Evolutionary conservation across 2,797 vertebrate species (phyloP).

Genomic region (Fistularia commersonii): DNA sequence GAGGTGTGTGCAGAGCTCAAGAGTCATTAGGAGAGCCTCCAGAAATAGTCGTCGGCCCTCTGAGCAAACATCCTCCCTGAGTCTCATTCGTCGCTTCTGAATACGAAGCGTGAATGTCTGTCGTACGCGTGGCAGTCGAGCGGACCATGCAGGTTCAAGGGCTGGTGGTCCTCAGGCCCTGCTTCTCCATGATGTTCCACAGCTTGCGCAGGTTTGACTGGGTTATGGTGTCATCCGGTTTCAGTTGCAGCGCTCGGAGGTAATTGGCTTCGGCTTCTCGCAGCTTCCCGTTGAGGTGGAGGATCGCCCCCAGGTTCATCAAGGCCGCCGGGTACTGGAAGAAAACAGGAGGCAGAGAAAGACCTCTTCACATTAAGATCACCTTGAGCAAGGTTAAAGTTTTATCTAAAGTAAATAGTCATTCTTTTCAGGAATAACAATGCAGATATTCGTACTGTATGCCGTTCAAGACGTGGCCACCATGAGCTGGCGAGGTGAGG

Average conservation of each 20-base stretch:
- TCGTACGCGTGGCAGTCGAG: constrained; percentile 30
- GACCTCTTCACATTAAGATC: constrained; percentile 1
- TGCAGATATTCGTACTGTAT: too few relatives aligned
- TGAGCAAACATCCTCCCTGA: constrained; percentile 49
- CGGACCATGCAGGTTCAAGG: constrained; percentile 54
- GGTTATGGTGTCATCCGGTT: constrained; percentile 95
- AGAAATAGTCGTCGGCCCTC: constrained; percentile 28
- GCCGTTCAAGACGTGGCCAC: too few relatives aligned
- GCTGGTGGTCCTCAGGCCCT: constrained; percentile 86
- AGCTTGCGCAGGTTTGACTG: constrained; percentile 98
- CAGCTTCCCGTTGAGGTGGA: constrained; percentile 95
- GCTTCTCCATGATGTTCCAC: constrained; percentile 99
- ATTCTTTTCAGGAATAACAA: constrained; percentile 5
- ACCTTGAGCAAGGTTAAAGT: constrained; percentile 4
- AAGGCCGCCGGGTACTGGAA: constrained; percentile 92
- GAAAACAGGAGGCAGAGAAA: not conserved
- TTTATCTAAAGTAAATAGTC: constrained; percentile 3
- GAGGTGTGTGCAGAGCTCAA: constrained; percentile 53
- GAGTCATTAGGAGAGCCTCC: constrained; percentile 38
- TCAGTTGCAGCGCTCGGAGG: constrained; percentile 91
- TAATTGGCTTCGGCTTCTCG: constrained; percentile 95
- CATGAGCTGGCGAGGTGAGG: too few relatives aligned
- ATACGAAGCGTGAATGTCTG: constrained; percentile 33
- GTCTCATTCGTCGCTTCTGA: constrained; percentile 30
- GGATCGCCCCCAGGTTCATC: constrained; percentile 98